Conservation (phyloP, 2,797 vertebrate genomes). For the Alouatta caraya region DNA sequence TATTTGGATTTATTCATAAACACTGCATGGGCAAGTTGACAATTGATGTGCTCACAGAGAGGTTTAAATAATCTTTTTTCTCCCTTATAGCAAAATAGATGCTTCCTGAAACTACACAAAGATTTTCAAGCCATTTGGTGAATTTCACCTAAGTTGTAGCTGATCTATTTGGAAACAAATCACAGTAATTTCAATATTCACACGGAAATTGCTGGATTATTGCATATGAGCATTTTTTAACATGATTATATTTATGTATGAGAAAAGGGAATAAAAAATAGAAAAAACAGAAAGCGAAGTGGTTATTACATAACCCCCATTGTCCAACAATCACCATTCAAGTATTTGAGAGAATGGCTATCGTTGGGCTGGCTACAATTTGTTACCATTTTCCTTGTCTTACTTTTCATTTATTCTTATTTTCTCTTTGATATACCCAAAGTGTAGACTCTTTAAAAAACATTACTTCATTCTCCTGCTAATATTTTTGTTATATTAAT, state of each 20-base stretch:
- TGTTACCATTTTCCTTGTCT: not conserved
- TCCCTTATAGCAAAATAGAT: not conserved
- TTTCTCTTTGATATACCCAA: not conserved
- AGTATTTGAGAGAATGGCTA: not conserved
- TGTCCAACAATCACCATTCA: not conserved
- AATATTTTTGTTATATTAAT: not conserved
- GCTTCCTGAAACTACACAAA: not conserved
- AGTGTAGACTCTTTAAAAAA: not conserved
- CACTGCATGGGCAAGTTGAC: not conserved
- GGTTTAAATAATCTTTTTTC: not conserved
- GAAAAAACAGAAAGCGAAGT: not conserved
- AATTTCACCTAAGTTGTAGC: not conserved
- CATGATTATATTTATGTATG: not conserved
- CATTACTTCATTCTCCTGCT: not conserved
- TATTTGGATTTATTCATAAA: not conserved
- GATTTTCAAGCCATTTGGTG: not conserved
- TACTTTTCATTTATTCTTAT: not conserved
- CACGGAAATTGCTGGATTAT: not conserved
- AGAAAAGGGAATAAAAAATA: not conserved
- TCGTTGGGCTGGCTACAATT: not conserved
- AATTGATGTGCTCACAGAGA: not conserved
- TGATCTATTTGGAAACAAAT: conserved; percentile 35
- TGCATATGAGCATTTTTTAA: not conserved
- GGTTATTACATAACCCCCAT: not conserved
- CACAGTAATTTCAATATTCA: conserved; percentile 4